Base-by-base conservation (phyloP, 2,113 vertebrate genomes). In the Fregata magnificens region DNA sequence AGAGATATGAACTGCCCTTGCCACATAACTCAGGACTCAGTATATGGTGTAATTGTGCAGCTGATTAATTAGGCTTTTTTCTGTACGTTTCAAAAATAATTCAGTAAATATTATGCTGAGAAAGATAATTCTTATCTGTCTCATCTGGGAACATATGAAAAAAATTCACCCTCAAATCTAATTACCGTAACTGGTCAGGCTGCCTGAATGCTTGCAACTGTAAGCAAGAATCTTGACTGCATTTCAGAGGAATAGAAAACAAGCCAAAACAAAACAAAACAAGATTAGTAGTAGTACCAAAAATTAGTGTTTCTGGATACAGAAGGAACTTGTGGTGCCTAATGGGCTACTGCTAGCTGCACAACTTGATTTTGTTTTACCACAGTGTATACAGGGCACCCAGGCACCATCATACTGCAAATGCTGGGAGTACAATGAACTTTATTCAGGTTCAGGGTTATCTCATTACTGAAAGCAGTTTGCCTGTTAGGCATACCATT, bases 381-480 rank as follows among this genome's bases (percentile, higher is more conserved):
- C 18, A 20, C 34, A 31, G 9, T 7, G 4, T 13, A n/a, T 10
- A 22, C 49, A 72, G 34, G 24, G 14, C 42, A 84, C 7, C 18
- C 32, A 81, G 47, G 20, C 18, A 36, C 8, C 3, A 38, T 50
- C 0, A 0, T 55, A 38, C 13, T 21, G 29, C 6, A 59, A 61
- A 44, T 36, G 5, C 9, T 31, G 29, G 16, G n/a, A 74, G 14
- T 13, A 38, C 50, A 81, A 61, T 3, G 40, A 92, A 78, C n/a
- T 90, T 53, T 73, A 13, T 49, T 53, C 11, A 11, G 22, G 50
- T 66, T 74, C 40, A 63, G 14, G 90, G 67, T 71, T 59, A 81
- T 73, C 22, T 44, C 5, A 25, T 73, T 71, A 86, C 20, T 34
- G 45, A 58, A 84, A 77, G 38, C 6, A 47, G 32, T 66, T 81